Base-by-base conservation (phyloP, 2,113 vertebrate species). In the Pelmatolapia mariae region DNA sequence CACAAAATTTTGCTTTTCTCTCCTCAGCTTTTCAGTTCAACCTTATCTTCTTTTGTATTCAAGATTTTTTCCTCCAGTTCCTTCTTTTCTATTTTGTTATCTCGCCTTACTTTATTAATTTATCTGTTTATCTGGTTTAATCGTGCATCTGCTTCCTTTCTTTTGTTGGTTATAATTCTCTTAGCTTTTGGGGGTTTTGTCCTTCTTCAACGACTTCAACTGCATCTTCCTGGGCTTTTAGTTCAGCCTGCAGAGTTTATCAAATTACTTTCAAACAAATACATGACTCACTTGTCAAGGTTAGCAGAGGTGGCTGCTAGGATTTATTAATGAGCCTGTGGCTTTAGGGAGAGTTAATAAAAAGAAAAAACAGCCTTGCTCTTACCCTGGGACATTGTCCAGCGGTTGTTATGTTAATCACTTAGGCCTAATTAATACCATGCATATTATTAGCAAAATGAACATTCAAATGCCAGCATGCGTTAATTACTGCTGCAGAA, bases 401-500 rank as follows among this genome's bases (percentile, higher is more conserved):
- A 93, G 91, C 87, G 92, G 91, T 92, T 95, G 83, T 93, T 96
- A 96, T 96, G 93, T 95, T 95, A 97, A 97, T 96, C 29, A 92
- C 85, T 91, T 47, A 76, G 90, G 79, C 89, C 90, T 96, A 96
- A 96, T 96, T 97, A 97, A 96, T 95, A 95, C 80, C 93, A 95
- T 92, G 92, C 96, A 95, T 96, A 94, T 93, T 91, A 97, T 97
- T 97, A 97, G 88, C 91, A 93, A 94, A 95, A 87, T 92, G 94
- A 91, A 93, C 91, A 96, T 87, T 95, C 93, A 94, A 96, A 95
- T 94, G 93, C 90, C 92, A 87, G 88, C 81, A 93, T 93, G 92
- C 80, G 90, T 95, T 97, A 95, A 96, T 95, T 96, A 95, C 93
- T 91, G 89, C 89, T 68, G 87, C 80, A 89, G 86, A 91, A 92